These are phyloP conservation scores for Trachelus tabidus DNA, from an alignment of 2,888 invertebrate species.

Conservation along the genomic window DNA sequence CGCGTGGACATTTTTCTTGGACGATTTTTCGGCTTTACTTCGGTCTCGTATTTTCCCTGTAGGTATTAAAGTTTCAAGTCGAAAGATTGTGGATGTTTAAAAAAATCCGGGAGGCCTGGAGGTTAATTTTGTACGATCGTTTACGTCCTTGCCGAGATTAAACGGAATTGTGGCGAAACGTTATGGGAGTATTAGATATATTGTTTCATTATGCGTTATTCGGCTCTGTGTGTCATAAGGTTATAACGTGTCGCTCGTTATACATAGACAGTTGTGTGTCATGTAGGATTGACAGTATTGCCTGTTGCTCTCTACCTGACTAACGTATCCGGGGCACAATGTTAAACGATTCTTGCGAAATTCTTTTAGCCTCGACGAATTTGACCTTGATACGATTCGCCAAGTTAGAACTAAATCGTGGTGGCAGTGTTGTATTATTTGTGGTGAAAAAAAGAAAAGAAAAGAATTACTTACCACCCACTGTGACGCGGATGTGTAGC, in stretches of 20 bases:
- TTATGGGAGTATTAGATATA: not conserved
- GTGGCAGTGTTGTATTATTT: not conserved
- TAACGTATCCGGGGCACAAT: not conserved
- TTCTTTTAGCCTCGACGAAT: not conserved
- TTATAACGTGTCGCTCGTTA: not conserved
- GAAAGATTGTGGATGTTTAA: too few relatives aligned
- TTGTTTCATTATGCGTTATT: not conserved
- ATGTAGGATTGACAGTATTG: not conserved
- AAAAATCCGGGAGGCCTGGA: too few relatives aligned
- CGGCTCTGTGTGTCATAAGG: not conserved
- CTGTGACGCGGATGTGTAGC: not conserved
- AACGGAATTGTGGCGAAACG: not conserved
- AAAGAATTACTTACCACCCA: too few relatives aligned
- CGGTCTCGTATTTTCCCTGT: too few relatives aligned
- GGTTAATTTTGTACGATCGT: not conserved
- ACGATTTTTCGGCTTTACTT: not conserved
- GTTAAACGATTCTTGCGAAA: not conserved
- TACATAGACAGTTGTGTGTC: not conserved
- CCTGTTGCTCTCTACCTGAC: not conserved
- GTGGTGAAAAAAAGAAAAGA: not conserved
- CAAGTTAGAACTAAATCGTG: not conserved
- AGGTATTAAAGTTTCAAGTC: too few relatives aligned
- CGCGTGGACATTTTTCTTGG: not conserved
- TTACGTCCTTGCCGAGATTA: not conserved
- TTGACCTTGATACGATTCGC: not conserved